Evolutionary conservation across 2,888 invertebrate species (phyloP).

Genomic region (Ptilodon capucinus): DNA sequence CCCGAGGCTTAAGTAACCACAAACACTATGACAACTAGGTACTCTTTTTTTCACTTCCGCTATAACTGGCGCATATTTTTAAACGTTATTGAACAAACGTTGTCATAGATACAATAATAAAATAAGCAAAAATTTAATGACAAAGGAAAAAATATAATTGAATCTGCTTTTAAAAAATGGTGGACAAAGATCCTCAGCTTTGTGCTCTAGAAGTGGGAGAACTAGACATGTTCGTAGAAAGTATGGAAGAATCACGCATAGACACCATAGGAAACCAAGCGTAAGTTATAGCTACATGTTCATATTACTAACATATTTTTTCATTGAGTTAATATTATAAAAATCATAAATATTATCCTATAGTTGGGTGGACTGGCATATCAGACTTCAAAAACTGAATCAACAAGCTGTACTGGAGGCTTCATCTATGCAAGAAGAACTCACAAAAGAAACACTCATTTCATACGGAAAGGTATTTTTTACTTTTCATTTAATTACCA

Average conservation of each 20-base stretch:
- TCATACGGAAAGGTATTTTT: constrained; percentile 86
- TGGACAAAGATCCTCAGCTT: constrained; percentile 70
- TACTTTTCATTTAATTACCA: not conserved
- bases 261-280: constrained; percentile 85
- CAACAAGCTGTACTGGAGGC: constrained; percentile 95
- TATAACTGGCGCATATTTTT: constrained; percentile 9
- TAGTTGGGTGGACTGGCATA: constrained; percentile 92
- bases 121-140: not conserved
- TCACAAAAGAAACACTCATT: constrained; percentile 91
- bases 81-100: constrained; percentile 20
- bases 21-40: too few relatives aligned
- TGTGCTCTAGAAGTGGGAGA: constrained; percentile 86
- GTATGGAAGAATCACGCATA: constrained; percentile 85
- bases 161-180: constrained; percentile 70
- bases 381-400: constrained; percentile 91
- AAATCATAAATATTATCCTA: not conserved
- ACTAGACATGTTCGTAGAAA: constrained; percentile 88
- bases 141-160: not conserved
- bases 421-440: constrained; percentile 89
- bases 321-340: too few relatives aligned
- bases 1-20: too few relatives aligned
- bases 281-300: constrained; percentile 41
- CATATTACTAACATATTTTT: too few relatives aligned
- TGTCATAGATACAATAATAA: constrained; percentile 6
- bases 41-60: not conserved